A percentile compares a stretch with the other conserved stretches of the same genome.
phyloP scores from a whole-genome alignment of 2,888 invertebrate genomes.

The Chesias legatella region DNA sequence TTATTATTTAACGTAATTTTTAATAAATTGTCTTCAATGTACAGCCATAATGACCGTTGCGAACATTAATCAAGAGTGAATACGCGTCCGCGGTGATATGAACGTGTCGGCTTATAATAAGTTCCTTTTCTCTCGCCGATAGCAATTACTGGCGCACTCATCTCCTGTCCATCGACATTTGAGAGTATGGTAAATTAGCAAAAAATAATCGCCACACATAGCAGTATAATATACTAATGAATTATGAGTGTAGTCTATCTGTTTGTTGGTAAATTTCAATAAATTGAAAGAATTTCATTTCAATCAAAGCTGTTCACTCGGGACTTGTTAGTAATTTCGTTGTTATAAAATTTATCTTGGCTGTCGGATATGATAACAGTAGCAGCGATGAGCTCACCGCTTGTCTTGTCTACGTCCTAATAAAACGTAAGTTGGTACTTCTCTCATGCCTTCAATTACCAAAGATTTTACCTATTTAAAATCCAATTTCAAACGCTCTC shows the following conservation, averaged over 20 bases:
- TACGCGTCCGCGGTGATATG: conserved; percentile 25
- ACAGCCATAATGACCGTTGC: conserved; percentile 12
- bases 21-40: conserved; percentile 1
- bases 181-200: conserved; percentile 65
- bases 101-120: conserved; percentile 25
- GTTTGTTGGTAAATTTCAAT: conserved; percentile 2
- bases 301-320: no score
- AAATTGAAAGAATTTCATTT: no score
- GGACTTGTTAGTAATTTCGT: no score
- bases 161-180: conserved; percentile 40
- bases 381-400: no score
- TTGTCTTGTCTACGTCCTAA: no score
- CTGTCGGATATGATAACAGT: no score
- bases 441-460: no score
- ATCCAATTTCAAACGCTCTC: no score
- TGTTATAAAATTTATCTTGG: no score
- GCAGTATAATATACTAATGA: conserved; percentile 17
- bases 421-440: no score
- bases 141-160: conserved; percentile 34
- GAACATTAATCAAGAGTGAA: conserved; percentile 25
- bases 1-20: not conserved
- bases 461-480: no score
- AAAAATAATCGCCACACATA: conserved; percentile 53
- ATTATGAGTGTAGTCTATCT: not conserved
- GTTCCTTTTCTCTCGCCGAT: conserved; percentile 29